A percentile compares a stretch with the other conserved stretches of the same genome.
phyloP scores from a whole-genome alignment of 2,888 invertebrate species.

The Lamproptera curius region DNA sequence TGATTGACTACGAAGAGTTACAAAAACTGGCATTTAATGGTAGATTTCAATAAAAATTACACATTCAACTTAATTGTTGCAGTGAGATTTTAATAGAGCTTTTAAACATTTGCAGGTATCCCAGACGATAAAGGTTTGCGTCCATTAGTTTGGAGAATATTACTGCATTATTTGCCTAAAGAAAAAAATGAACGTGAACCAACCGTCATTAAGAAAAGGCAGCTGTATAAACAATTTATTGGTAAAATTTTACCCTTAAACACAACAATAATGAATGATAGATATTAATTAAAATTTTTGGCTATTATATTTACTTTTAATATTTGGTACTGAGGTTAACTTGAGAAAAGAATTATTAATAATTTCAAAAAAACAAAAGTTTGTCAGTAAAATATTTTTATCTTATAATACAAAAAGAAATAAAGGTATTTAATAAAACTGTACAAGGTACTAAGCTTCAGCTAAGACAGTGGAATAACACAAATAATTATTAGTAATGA shows the following conservation, averaged over 20 bases:
- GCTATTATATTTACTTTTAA: too few relatives aligned
- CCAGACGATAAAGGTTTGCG: slow-evolving; percentile 92
- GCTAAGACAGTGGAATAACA: too few relatives aligned
- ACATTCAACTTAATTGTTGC: neutral
- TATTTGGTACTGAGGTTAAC: too few relatives aligned
- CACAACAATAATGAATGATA: neutral
- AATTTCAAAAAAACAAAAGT: too few relatives aligned
- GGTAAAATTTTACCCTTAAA: slow-evolving; percentile 59
- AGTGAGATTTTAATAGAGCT: neutral
- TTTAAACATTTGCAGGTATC: slow-evolving; percentile 79
- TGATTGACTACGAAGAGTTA: slow-evolving; percentile 83
- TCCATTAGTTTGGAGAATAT: slow-evolving; percentile 91
- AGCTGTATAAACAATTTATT: slow-evolving; percentile 89
- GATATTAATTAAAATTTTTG: neutral
- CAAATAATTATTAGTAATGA: too few relatives aligned
- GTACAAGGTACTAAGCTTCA: too few relatives aligned
- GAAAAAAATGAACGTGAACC: slow-evolving; percentile 82
- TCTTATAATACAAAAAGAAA: too few relatives aligned
- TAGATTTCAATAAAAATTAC: slow-evolving; percentile 47
- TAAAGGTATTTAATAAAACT: neutral
- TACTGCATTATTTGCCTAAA: slow-evolving; percentile 90
- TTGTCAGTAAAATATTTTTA: too few relatives aligned
- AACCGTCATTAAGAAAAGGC: slow-evolving; percentile 85
- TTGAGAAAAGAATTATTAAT: too few relatives aligned
- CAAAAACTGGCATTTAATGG: slow-evolving; percentile 89